Evolutionary conservation across 2,113 vertebrate genomes (phyloP), one percentile per base, ranked within the genome.

Genomic region (Gymnorhina tibicen): DNA sequence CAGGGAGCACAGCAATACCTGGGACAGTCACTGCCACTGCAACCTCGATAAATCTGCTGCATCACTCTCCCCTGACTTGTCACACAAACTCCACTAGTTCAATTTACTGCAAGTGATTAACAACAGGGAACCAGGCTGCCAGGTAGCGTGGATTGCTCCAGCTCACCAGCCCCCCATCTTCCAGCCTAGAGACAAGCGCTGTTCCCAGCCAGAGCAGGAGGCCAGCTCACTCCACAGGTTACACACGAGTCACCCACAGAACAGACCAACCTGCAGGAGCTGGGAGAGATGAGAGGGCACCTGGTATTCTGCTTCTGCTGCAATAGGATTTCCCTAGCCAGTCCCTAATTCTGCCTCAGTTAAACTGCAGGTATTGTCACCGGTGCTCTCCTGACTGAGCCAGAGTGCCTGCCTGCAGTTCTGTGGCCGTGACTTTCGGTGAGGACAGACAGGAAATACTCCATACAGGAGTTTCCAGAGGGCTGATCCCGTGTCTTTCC

Each of bases 181-280:
- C n/a, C 26, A 53, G n/a, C 20, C 41, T 19, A 7, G 26, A 75
- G 53, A 20, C 2, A 2, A 26, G 26, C 13, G 0, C 5, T 2
- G 13, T 62, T 50, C 35, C 1, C 1, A 7, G 53, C 1, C 1
- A 35, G n/a, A 14, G 79, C 84, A 22, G 44, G 35, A 44, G 39
- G 27, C 26, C 76, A 13, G 49, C 10, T n/a, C 6, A 0, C 39
- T 5, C 44, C 66, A 9, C n/a, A 9, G 47, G 58, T 13, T 4
- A 26, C 62, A 5, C 47, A 26, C 11, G n/a, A 62, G 28, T 12
- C 50, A 32, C 47, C 13, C 56, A 1, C n/a, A 13, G 41, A 20
- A 24, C 7, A 9, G 30, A 15, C 37, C 4, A 30, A 27, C 33
- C 59, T 17, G 35, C 23, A 16, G 63, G 18, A 72, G 47, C 58